These are phyloP conservation scores for Amyelois transitella DNA, from an alignment of 1,140 invertebrate species.

Conservation along the genomic window DNA sequence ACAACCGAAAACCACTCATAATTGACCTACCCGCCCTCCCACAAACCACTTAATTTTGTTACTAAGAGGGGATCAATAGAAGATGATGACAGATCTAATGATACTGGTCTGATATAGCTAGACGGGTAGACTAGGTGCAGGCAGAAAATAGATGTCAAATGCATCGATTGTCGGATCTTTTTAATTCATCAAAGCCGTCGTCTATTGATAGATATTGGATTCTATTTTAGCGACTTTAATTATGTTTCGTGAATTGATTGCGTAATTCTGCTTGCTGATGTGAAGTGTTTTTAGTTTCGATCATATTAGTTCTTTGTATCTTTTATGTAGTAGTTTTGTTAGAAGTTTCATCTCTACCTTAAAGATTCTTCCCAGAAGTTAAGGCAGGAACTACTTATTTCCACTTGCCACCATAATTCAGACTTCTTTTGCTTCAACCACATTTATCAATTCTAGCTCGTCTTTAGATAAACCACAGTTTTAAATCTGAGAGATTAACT, in stretches of 20 bases:
- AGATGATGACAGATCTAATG: not conserved
- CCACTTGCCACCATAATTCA: too few species aligned
- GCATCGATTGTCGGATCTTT: conserved; percentile 12
- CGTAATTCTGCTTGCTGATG: not conserved
- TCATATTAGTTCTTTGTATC: too few species aligned
- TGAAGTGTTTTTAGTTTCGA: not conserved
- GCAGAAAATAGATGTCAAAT: conserved; percentile 16
- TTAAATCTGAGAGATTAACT: too few species aligned
- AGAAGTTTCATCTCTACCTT: too few species aligned
- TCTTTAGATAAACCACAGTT: too few species aligned
- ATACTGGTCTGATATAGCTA: not conserved
- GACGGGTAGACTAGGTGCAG: not conserved
- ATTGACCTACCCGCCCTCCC: conserved; percentile 15
- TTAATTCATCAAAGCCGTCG: conserved; percentile 16
- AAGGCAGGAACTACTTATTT: too few species aligned
- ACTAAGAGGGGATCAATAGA: not conserved
- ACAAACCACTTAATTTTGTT: not conserved
- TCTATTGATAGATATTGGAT: conserved; percentile 16
- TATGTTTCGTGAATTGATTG: not conserved
- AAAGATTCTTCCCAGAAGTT: too few species aligned
- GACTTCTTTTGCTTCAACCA: too few species aligned
- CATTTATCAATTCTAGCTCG: too few species aligned
- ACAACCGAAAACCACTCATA: conserved; percentile 17
- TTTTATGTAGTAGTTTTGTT: too few species aligned
- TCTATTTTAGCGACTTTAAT: conserved; percentile 3